phyloP scores from a whole-genome alignment of 2,113 vertebrate species.

The Channa maculata region DNA sequence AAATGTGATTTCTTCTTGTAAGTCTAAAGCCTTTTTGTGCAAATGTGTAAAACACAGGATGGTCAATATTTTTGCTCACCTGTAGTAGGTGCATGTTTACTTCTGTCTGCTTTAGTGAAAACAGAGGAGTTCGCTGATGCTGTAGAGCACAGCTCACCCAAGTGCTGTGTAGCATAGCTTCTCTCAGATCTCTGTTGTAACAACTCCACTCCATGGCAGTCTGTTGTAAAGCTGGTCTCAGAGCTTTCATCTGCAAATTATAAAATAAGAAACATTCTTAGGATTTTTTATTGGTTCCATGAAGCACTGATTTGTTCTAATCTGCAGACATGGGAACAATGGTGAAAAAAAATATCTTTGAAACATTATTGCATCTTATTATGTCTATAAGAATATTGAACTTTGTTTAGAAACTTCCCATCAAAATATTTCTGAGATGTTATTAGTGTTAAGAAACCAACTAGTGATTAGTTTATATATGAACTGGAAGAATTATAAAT shows the following conservation, averaged over 20 bases:
- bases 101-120: slow-evolving; percentile 82
- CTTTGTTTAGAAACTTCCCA: no score
- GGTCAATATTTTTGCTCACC: slow-evolving; percentile 76
- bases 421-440: no score
- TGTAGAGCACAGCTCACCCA: slow-evolving; percentile 80
- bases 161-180: slow-evolving; percentile 74
- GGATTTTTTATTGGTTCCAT: background rate
- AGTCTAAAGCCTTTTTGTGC: background rate
- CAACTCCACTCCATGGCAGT: slow-evolving; percentile 79
- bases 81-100: slow-evolving; percentile 83
- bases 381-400: no score
- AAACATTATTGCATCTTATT: no score
- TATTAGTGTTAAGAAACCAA: no score
- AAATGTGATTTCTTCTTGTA: no score
- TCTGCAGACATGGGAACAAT: no score
- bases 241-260: slow-evolving; percentile 73
- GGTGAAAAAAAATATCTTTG: no score
- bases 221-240: slow-evolving; percentile 72
- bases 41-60: background rate
- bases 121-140: slow-evolving; percentile 70
- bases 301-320: no score
- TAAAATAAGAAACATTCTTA: background rate
- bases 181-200: slow-evolving; percentile 78
- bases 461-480: no score
- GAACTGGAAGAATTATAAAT: no score